These are phyloP conservation scores for Ectemnius cavifrons DNA, from an alignment of 2,888 invertebrate genomes.

Conservation along the genomic window DNA sequence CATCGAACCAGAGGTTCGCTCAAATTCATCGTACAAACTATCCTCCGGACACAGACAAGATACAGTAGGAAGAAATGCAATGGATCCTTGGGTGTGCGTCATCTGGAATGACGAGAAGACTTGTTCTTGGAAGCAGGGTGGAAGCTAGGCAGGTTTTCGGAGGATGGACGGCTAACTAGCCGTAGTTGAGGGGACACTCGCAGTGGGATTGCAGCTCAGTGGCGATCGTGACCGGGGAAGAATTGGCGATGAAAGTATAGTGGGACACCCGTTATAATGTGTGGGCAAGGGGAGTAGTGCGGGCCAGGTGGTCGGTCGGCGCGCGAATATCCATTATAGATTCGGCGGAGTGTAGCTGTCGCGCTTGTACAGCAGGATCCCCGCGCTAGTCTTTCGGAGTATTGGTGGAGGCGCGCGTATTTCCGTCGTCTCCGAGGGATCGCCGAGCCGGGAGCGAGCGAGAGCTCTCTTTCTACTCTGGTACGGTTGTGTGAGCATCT, in stretches of 20 bases:
- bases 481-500: conserved; percentile 35
- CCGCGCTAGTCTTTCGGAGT: conserved; percentile 28
- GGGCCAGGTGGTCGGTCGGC: conserved; percentile 73
- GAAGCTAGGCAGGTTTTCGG: no score
- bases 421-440: conserved; percentile 44
- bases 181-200: no score
- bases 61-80: no score
- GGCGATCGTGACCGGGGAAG: no score
- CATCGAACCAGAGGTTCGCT: conserved; percentile 22
- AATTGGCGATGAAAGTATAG: not conserved
- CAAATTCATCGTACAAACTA: conserved; percentile 25
- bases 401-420: conserved; percentile 50
- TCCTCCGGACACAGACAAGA: not conserved
- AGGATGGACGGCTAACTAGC: no score
- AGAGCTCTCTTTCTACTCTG: conserved; percentile 33
- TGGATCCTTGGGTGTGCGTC: no score
- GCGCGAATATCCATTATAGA: conserved; percentile 71
- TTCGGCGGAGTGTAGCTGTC: conserved; percentile 67
- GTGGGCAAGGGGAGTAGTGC: conserved; percentile 37
- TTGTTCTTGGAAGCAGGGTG: no score
- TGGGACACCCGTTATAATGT: conserved; percentile 62
- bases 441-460: conserved; percentile 17
- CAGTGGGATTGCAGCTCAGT: no score
- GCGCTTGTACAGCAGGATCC: conserved; percentile 34
- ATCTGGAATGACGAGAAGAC: no score